A percentile compares a stretch with the other conserved stretches of the same genome.
phyloP scores from a whole-genome alignment of 1,140 invertebrate species.

The Battus philenor region DNA sequence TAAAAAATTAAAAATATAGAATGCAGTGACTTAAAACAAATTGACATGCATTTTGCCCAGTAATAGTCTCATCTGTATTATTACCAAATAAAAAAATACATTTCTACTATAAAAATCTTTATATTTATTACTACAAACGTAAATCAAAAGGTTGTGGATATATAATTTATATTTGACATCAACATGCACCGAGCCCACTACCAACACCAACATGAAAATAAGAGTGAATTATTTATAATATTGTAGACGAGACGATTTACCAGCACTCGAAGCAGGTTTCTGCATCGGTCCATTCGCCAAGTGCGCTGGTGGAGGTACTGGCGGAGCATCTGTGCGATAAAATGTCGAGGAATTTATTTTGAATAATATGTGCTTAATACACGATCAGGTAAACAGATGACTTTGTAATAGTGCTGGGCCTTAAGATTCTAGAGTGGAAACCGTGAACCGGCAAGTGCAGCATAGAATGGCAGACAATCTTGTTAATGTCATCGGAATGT shows the following conservation, averaged over 20 bases:
- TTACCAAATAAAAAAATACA: no score
- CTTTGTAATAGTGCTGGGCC: neutral
- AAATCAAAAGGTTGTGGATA: no score
- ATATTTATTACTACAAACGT: no score
- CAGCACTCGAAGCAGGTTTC: conserved; percentile 22
- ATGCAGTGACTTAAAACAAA: no score
- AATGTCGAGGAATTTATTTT: neutral
- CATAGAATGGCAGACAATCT: no score
- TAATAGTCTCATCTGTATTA: no score
- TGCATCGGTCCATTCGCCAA: conserved; percentile 31
- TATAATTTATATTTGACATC: no score
- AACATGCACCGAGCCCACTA: conserved; percentile 28
- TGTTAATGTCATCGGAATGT: no score
- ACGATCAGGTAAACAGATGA: neutral
- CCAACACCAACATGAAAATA: conserved; percentile 13
- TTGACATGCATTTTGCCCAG: no score
- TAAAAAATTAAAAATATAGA: no score
- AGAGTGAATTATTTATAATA: conserved; percentile 8
- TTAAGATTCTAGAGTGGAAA: neutral
- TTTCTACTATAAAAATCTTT: no score
- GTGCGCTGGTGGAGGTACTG: conserved; percentile 18
- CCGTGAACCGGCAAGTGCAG: no score
- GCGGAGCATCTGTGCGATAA: conserved; percentile 24
- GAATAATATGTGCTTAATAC: neutral
- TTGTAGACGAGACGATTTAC: conserved; percentile 26